Conservation (phyloP, 1,140 invertebrate species). For the Megalopta genalis region DNA sequence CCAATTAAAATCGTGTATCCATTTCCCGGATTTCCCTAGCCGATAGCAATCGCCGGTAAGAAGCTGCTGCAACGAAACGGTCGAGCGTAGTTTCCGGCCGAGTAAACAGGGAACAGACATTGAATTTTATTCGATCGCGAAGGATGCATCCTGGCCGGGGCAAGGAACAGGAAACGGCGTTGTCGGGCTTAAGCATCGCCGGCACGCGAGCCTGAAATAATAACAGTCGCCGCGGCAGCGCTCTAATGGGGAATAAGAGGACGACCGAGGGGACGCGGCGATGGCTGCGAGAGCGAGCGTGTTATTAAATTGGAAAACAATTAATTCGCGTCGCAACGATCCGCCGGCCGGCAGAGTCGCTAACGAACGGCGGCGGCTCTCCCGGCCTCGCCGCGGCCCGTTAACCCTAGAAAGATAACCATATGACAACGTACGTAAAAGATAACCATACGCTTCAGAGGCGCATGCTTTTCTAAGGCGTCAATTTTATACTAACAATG, state of each 20-base stretch:
- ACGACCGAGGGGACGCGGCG: not conserved
- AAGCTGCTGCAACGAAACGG: not conserved
- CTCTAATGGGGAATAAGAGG: constrained; percentile 9
- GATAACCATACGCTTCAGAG: no score
- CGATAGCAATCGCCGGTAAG: no score
- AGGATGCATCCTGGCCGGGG: not conserved
- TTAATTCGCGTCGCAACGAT: constrained; percentile 16
- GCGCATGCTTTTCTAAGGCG: no score
- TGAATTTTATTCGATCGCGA: not conserved
- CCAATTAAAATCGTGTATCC: no score
- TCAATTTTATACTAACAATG: no score
- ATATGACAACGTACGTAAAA: no score
- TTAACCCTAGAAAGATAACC: no score
- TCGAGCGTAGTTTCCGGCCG: not conserved
- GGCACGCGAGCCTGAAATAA: not conserved
- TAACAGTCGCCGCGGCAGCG: constrained; percentile 9
- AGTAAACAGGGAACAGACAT: not conserved
- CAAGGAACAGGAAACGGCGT: not conserved
- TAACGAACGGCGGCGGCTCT: no score
- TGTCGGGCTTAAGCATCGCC: no score
- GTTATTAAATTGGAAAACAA: constrained; percentile 46
- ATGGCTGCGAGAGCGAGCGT: not conserved
- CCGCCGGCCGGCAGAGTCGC: no score
- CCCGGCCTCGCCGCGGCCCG: no score
- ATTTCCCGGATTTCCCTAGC: no score